Evolutionary conservation across 2,888 invertebrate genomes (phyloP).

Genomic region (Eupithecia subumbrata): DNA sequence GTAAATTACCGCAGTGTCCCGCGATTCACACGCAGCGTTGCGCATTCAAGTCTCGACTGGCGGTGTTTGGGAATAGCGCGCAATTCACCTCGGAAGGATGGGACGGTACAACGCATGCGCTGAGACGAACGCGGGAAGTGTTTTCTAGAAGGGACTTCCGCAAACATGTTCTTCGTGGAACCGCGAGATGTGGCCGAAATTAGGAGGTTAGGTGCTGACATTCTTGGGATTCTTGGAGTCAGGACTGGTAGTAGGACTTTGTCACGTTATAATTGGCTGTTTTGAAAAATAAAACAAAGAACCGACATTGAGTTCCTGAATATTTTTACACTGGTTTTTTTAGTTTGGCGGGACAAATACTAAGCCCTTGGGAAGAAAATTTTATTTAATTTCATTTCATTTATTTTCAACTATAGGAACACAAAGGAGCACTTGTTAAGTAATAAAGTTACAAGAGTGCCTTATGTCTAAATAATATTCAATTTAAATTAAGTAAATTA

Average conservation of each 20-base stretch:
- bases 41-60: conserved; percentile 66
- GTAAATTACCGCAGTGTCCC: conserved; percentile 32
- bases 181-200: conserved; percentile 38
- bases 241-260: background rate
- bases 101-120: conserved; percentile 72
- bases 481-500: too few relatives aligned
- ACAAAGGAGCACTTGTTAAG: too few relatives aligned
- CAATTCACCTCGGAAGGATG: conserved; percentile 67
- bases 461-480: too few relatives aligned
- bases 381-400: too few relatives aligned
- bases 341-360: background rate
- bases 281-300: background rate
- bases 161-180: conserved; percentile 51
- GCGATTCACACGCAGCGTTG: conserved; percentile 65
- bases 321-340: background rate
- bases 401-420: too few relatives aligned
- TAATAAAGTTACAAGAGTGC: too few relatives aligned
- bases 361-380: too few relatives aligned
- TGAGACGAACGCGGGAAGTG: conserved; percentile 70
- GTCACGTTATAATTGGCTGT: background rate
- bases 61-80: conserved; percentile 56
- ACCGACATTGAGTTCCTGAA: background rate
- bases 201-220: conserved; percentile 7
- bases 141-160: conserved; percentile 73
- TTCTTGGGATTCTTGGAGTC: background rate